Percentiles rank a stretch among this genome's conserved stretches.
Evolutionary conservation across 2,797 vertebrate species (phyloP).

Genomic region (Bufotes viridis): DNA sequence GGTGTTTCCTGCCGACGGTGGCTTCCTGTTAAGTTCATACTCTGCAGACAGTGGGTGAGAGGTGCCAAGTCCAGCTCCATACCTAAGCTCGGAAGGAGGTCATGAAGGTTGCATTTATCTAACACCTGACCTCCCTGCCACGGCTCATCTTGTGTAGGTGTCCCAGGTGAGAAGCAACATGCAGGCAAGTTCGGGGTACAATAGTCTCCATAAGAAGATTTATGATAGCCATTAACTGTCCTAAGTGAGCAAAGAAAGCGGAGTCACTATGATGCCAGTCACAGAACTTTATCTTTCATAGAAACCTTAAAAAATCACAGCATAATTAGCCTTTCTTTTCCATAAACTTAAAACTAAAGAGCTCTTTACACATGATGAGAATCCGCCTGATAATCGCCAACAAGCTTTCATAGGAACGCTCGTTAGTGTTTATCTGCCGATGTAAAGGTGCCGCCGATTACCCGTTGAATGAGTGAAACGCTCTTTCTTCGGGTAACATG

Average conservation of each 20-base stretch:
- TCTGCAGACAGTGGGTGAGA: conserved; percentile 47
- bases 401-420: too few relatives aligned
- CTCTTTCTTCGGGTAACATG: too few relatives aligned
- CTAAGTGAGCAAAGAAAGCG: conserved; percentile 19
- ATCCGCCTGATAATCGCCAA: too few relatives aligned
- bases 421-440: too few relatives aligned
- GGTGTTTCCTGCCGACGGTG: not conserved
- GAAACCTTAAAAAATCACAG: not conserved
- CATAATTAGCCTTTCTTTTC: too few relatives aligned
- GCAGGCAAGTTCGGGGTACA: conserved; percentile 2
- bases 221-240: not conserved
- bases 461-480: too few relatives aligned
- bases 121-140: conserved; percentile 17
- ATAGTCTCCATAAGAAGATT: conserved; percentile 1
- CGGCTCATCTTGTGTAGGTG: conserved; percentile 64
- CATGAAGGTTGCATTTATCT: conserved; percentile 18
- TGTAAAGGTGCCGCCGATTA: too few relatives aligned
- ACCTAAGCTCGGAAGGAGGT: conserved; percentile 11
- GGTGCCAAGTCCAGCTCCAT: conserved; percentile 41
- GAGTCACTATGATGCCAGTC: not conserved
- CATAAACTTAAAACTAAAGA: too few relatives aligned
- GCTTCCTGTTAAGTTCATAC: conserved; percentile 31
- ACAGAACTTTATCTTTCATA: not conserved
- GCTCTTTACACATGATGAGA: too few relatives aligned
- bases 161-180: conserved; percentile 59